phyloP scores from a whole-genome alignment of 2,113 vertebrate genomes.

The Agapornis roseicollis region DNA sequence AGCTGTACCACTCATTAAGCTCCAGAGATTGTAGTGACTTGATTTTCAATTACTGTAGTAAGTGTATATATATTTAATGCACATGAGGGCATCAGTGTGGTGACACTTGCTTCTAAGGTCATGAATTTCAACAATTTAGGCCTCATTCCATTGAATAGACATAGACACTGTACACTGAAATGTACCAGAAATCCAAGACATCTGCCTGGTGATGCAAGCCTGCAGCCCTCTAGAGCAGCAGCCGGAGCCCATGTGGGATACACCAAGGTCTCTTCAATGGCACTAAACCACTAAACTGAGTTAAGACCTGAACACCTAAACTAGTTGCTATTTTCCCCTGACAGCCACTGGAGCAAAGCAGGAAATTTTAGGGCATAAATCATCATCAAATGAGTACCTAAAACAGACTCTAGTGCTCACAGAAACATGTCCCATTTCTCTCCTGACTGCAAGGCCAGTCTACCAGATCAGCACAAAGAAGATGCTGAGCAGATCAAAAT shows the following conservation, averaged over 20 bases:
- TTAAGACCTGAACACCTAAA: background rate
- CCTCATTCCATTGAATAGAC: background rate
- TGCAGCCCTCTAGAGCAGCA: background rate
- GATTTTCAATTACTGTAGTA: background rate
- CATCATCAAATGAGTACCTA: background rate
- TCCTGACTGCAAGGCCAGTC: background rate
- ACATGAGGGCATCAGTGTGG: background rate
- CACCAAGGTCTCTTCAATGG: background rate
- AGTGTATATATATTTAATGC: background rate
- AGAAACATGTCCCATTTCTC: background rate
- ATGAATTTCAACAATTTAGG: background rate
- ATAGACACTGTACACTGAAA: background rate
- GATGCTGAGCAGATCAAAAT: background rate
- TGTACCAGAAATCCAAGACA: background rate
- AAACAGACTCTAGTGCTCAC: background rate
- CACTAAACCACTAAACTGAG: background rate
- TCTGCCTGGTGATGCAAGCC: background rate
- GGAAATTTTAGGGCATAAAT: background rate
- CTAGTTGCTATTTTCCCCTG: background rate
- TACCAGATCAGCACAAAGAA: background rate
- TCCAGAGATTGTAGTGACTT: background rate
- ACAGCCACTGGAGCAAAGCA: background rate
- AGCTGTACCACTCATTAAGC: background rate
- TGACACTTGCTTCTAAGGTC: background rate
- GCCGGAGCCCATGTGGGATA: background rate